These are phyloP conservation scores for Anastatus disparis DNA, from an alignment of 1,140 invertebrate genomes.

Conservation along the genomic window DNA sequence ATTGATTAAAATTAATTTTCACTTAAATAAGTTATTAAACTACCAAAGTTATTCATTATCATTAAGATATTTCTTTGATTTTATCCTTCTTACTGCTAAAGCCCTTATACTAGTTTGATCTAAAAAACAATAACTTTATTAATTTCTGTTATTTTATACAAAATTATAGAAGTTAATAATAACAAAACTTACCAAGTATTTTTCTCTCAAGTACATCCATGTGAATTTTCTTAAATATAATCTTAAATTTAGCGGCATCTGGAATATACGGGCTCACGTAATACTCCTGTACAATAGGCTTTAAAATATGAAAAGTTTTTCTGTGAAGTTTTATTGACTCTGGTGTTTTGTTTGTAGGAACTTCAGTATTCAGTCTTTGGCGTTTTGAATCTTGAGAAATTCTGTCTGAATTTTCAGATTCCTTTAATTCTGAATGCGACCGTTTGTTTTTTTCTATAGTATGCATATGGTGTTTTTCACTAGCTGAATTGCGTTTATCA, in stretches of 20 bases:
- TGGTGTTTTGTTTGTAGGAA: slow-evolving; percentile 22
- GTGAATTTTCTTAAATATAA: slow-evolving; percentile 54
- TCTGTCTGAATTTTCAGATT: slow-evolving; percentile 1
- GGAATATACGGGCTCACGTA: slow-evolving; percentile 53
- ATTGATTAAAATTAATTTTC: too few species aligned
- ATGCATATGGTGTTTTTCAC: too few species aligned
- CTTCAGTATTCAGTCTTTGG: slow-evolving; percentile 11
- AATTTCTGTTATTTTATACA: slow-evolving; percentile 24
- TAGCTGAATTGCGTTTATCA: too few species aligned
- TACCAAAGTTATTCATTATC: too few species aligned
- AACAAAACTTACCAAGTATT: slow-evolving; percentile 54
- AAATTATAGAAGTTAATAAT: too few species aligned
- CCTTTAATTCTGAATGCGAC: slow-evolving; percentile 6
- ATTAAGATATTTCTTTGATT: slow-evolving; percentile 36
- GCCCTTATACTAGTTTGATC: slow-evolving; percentile 47
- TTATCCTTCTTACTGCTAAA: slow-evolving; percentile 42
- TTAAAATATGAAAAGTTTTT: slow-evolving; percentile 53
- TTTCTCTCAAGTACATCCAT: slow-evolving; percentile 45
- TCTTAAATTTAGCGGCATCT: slow-evolving; percentile 52
- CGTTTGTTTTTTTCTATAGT: slow-evolving; percentile 30
- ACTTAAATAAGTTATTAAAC: too few species aligned
- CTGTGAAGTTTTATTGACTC: slow-evolving; percentile 30
- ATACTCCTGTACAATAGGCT: slow-evolving; percentile 53
- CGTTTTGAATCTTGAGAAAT: slow-evolving; percentile 25
- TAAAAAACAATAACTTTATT: slow-evolving; percentile 42